Base-by-base conservation (phyloP, 1,140 invertebrate genomes). In the Achroia grisella region DNA sequence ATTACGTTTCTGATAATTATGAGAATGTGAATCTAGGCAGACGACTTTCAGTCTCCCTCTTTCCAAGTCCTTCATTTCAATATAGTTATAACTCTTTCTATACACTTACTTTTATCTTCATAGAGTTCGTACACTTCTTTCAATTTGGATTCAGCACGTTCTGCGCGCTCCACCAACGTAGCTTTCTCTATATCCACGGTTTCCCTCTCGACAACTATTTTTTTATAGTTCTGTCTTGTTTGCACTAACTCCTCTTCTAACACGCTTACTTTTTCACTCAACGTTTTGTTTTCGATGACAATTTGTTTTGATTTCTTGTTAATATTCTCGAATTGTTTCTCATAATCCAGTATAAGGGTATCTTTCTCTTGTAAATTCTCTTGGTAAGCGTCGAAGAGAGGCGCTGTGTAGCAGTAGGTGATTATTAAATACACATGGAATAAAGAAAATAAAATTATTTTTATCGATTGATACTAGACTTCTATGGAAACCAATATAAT, bases 361-460 rank as follows among this genome's bases (percentile, higher is more conserved):
- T 91, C 88, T 59, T 92, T 93, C 61, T 93, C 91, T 52, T 79
- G 79, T 10, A 93, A 68, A 39, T 89, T 90, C 62, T 91, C 90
- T 70, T 91, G 88, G 56, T 92, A 93, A 1, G 91, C 91, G 64
- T 91, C 88, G 42, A 92, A 82, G 13, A 92, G 72, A 2, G 91
- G 91, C 0, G 87, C 88, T 79, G 67, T 35, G 32, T 42, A 49
- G 27, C n/a, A n/a, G n/a, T n/a, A n/a, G n/a, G n/a, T n/a, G n/a
- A n/a, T n/a, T n/a, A n/a, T n/a, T n/a, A n/a, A n/a, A n/a, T n/a
- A n/a, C n/a, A n/a, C n/a, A n/a, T n/a, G n/a, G n/a, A n/a, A n/a
- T n/a, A n/a, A n/a, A n/a, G n/a, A n/a, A n/a, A n/a, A n/a, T n/a
- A n/a, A n/a, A n/a, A n/a, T n/a, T n/a, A n/a, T n/a, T n/a, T n/a